Evolutionary conservation across 2,888 invertebrate genomes (phyloP).

Genomic region (Rutpela maculata): DNA sequence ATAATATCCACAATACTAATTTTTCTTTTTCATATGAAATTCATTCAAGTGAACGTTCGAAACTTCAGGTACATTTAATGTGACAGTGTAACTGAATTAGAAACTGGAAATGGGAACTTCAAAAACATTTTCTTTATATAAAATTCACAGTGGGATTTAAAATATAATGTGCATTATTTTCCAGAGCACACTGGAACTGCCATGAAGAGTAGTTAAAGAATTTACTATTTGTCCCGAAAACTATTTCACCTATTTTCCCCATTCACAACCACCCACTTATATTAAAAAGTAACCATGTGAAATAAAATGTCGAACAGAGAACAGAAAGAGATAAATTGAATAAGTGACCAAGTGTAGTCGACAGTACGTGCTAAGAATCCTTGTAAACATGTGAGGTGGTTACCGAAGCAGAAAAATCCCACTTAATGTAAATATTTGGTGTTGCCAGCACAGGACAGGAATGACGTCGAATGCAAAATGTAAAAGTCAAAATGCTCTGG

Average conservation of each 20-base stretch:
- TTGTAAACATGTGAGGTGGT: conserved; percentile 8
- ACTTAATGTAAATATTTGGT: conserved; percentile 51
- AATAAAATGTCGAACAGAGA: conserved; percentile 26
- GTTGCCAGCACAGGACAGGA: conserved; percentile 44
- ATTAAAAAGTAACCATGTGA: conserved; percentile 21
- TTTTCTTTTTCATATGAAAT: too few species aligned
- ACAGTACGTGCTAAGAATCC: conserved; percentile 23
- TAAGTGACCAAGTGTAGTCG: conserved; percentile 34
- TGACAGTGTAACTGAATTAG: too few species aligned
- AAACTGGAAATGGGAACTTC: too few species aligned
- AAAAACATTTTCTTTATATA: too few species aligned
- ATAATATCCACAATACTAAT: too few species aligned
- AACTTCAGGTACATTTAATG: too few species aligned
- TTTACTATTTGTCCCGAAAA: neutral
- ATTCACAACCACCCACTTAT: neutral
- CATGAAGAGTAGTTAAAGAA: neutral
- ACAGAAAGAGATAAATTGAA: conserved; percentile 39
- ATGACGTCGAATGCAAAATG: conserved; percentile 32
- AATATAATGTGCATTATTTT: too few species aligned
- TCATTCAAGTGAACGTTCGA: too few species aligned
- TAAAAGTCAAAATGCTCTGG: conserved; percentile 30
- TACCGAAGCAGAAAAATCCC: conserved; percentile 24
- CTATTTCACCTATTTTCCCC: neutral
- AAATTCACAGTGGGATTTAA: too few species aligned
- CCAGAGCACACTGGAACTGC: too few species aligned